These are phyloP conservation scores for Palythoa caribaeorum DNA, from an alignment of 92 coral and sea anemone species.

Conservation along the genomic window DNA sequence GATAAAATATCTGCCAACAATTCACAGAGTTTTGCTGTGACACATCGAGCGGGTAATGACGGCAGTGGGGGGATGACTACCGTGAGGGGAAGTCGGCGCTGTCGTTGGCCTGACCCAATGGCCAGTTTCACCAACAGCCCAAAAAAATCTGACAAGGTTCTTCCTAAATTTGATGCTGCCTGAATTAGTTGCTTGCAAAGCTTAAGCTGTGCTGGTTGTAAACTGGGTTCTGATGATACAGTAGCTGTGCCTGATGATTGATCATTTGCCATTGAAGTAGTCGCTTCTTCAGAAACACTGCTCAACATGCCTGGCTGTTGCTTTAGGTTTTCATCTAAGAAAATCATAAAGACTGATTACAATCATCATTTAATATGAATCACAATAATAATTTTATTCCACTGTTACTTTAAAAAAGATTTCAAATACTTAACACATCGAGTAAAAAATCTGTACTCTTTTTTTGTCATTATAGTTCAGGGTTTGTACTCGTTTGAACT, in stretches of 20 bases:
- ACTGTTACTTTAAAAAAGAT: no score
- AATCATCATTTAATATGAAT: not conserved
- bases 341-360: not conserved
- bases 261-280: slow-evolving; percentile 24
- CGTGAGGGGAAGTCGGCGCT: slow-evolving; percentile 91
- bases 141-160: slow-evolving; percentile 94
- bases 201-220: slow-evolving; percentile 80
- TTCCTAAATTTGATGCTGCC: slow-evolving; percentile 85
- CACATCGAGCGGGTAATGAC: slow-evolving; percentile 78
- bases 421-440: no score
- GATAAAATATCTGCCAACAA: slow-evolving; percentile 80
- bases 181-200: slow-evolving; percentile 91
- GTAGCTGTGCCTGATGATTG: slow-evolving; percentile 11
- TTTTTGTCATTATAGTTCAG: no score
- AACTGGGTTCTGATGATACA: slow-evolving; percentile 62
- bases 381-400: not conserved
- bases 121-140: slow-evolving; percentile 84
- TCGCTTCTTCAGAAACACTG: slow-evolving; percentile 50
- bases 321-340: slow-evolving; percentile 28
- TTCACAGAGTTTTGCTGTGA: slow-evolving; percentile 84
- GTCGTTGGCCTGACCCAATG: slow-evolving; percentile 96
- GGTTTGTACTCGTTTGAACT: no score
- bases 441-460: no score
- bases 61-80: slow-evolving; percentile 84
- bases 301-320: slow-evolving; percentile 14